These are phyloP conservation scores for Panopea generosa DNA, from an alignment of 2,888 invertebrate species.

Conservation along the genomic window DNA sequence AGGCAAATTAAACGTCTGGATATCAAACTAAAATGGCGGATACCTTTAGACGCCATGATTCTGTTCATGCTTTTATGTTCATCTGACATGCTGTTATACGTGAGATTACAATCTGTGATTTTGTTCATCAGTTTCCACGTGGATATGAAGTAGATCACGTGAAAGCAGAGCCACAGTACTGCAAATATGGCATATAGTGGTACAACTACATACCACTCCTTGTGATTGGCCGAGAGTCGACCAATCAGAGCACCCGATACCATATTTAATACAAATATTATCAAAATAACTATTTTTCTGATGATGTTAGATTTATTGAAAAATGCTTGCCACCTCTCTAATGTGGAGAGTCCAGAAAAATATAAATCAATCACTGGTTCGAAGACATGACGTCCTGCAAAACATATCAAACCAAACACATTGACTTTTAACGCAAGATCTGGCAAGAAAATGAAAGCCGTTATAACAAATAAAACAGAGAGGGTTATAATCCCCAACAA, in stretches of 20 bases:
- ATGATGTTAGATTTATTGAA: conserved; percentile 71
- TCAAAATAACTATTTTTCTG: conserved; percentile 71
- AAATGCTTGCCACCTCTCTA: conserved; percentile 82
- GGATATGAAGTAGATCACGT: conserved; percentile 79
- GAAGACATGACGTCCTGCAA: conserved; percentile 76
- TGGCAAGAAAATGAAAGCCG: conserved; percentile 73
- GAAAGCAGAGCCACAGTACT: conserved; percentile 81
- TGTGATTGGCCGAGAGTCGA: conserved; percentile 78
- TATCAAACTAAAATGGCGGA: conserved; percentile 84
- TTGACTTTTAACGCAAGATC: conserved; percentile 73
- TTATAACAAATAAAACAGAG: conserved; percentile 69
- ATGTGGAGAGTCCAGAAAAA: conserved; percentile 77
- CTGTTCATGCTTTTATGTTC: conserved; percentile 75
- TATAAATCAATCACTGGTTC: conserved; percentile 81
- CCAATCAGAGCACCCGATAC: conserved; percentile 74
- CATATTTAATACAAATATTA: conserved; percentile 73
- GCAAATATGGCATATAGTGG: conserved; percentile 81
- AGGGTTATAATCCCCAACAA: conserved; percentile 72
- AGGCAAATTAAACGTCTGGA: conserved; percentile 80
- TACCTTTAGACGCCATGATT: conserved; percentile 83
- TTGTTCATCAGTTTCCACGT: conserved; percentile 82
- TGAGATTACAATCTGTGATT: conserved; percentile 79
- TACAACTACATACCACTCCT: conserved; percentile 85
- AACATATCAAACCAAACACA: conserved; percentile 80
- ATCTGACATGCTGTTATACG: conserved; percentile 68